A percentile compares a stretch with the other conserved stretches of the same genome.
These are phyloP conservation scores for Odontomachus brunneus DNA, from an alignment of 1,140 invertebrate species.

Conservation along the genomic window DNA sequence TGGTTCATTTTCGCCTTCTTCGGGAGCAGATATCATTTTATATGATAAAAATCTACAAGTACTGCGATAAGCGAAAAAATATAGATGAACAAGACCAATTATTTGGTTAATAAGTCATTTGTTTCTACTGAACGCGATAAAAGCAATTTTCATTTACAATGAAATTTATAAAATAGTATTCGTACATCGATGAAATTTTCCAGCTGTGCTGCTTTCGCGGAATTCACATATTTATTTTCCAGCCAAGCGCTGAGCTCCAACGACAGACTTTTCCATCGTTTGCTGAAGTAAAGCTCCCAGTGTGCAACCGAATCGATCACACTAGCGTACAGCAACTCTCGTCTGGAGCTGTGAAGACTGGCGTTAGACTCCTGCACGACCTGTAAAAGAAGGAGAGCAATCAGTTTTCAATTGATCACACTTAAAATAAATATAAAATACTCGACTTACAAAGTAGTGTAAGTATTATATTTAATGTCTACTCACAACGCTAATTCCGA, in stretches of 20 bases:
- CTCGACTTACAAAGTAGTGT: no score
- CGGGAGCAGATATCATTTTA: no score
- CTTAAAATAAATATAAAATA: no score
- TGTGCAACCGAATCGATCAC: conserved; percentile 89
- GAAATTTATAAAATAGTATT: conserved; percentile 1
- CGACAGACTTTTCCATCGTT: conserved; percentile 91
- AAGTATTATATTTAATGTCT: not conserved
- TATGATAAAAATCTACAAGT: no score
- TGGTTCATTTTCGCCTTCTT: no score
- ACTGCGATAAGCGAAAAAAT: no score
- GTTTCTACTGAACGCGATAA: no score
- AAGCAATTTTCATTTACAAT: no score
- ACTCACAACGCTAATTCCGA: conserved; percentile 88
- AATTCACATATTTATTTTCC: conserved; percentile 91
- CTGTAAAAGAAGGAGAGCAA: conserved; percentile 47
- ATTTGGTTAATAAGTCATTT: no score
- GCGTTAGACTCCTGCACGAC: conserved; percentile 69
- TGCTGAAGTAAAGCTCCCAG: conserved; percentile 93
- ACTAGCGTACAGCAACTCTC: conserved; percentile 89
- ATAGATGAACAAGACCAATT: no score
- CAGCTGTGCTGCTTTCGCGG: conserved; percentile 89
- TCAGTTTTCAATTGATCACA: conserved; percentile 13
- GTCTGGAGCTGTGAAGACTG: conserved; percentile 61
- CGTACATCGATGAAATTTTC: conserved; percentile 89
- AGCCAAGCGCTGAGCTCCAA: conserved; percentile 92